Evolutionary conservation across 2,113 vertebrate species (phyloP), one percentile per base, ranked within the genome.

Genomic region (Colius striatus): DNA sequence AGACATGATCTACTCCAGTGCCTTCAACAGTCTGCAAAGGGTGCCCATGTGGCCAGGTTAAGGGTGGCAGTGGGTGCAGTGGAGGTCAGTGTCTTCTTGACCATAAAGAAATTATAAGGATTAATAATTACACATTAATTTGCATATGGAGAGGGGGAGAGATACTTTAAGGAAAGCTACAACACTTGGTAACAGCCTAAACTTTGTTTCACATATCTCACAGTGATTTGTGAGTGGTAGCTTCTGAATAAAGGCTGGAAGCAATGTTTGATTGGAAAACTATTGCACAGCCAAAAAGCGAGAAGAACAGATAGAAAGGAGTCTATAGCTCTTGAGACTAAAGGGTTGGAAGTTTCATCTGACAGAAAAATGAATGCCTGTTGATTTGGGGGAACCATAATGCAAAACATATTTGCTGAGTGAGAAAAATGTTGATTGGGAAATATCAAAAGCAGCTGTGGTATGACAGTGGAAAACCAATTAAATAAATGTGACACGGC

Each of bases 361-460:
- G 83, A 94, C 70, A 90, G 90, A 92, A 93, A 61, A 95, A 90
- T 21, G 76, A 94, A 68, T 84, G 90, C 45, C 62, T 92, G 90
- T 90, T 90, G 79, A 92, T 95, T 85, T 65, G 80, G 45, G 85
- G 90, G 79, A 95, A 94, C 79, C 62, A 61, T 94, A 96, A 96
- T 92, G 74, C 1, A 2, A 94, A 97, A 92, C 96, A 96, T 75
- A 84, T 84, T 94, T 84, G 91, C 90, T 72, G 88, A 96, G 83
- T 94, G 92, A 94, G 93, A 94, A 95, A 72, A 93, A 92, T 84
- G 90, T 75, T 89, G 90, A 82, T 87, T 87, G 79, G 70, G 83
- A 72, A 94, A 95, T 92, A 95, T 94, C 76, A 93, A 95, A 95
- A 95, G 66, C 94, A 96, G 94, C 88, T 88, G 93, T 90, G 76